Evolutionary conservation across 2,113 vertebrate species (phyloP).

Genomic region (Nothobranchius furzeri): DNA sequence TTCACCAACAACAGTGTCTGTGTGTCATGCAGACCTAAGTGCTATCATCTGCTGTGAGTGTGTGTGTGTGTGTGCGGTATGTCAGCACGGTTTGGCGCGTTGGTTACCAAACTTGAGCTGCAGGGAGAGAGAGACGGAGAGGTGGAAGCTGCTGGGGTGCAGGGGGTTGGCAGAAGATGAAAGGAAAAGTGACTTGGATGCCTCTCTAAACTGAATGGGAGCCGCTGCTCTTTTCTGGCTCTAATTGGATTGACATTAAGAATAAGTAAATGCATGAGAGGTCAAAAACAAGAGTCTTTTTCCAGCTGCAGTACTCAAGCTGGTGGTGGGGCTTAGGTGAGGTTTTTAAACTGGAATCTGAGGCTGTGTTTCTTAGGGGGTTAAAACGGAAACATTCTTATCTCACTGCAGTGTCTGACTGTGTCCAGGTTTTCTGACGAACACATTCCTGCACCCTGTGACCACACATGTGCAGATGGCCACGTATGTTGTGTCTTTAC

Average conservation of each 20-base stretch:
- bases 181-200: conserved; percentile 34
- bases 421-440: not conserved
- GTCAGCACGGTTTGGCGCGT: conserved; percentile 31
- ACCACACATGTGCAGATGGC: not conserved
- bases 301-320: not conserved
- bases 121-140: conserved; percentile 12
- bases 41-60: conserved; percentile 26
- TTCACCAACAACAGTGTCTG: not conserved
- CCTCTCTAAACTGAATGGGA: conserved; percentile 20
- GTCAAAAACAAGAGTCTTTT: not conserved
- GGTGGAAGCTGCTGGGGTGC: conserved; percentile 21
- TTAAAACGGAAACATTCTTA: not conserved
- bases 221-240: conserved; percentile 3
- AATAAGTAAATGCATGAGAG: conserved; percentile 1
- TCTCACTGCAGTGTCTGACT: not conserved
- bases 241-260: conserved; percentile 27
- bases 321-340: not conserved
- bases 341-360: conserved; percentile 10
- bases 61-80: not conserved
- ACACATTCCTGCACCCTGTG: not conserved
- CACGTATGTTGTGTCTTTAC: not conserved
- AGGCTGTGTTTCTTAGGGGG: not conserved
- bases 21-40: conserved; percentile 9
- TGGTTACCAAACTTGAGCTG: conserved; percentile 24
- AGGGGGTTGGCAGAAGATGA: conserved; percentile 49